Evolutionary conservation across 2,888 invertebrate species (phyloP), one percentile per base, ranked within the genome.

Genomic region (Sturmia bella): DNA sequence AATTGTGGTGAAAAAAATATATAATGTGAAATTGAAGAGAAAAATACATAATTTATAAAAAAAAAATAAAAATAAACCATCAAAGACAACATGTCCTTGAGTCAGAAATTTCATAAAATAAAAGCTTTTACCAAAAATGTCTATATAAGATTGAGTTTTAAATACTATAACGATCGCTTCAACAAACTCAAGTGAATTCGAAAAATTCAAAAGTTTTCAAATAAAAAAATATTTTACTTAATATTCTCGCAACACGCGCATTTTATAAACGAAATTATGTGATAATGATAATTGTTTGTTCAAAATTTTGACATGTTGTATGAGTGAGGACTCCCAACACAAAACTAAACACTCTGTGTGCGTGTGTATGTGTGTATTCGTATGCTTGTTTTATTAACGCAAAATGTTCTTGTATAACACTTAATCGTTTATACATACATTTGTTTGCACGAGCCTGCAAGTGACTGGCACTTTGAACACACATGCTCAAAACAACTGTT

Each of bases 41-140:
- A 41, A 24, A 13, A 15, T 27, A 17, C 5, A 39, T 11, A n/a
- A 45, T 21, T 74, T 24, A 43, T n/a, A 12, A 59, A 15, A 45
- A 48, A n/a, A 52, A 48, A 54, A 21, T 59, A 61, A 61, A n/a
- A 52, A 15, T 19, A 13, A 19, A 45, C n/a, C 7, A 11, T 19
- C 41, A n/a, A 27, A 4, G 5, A 13, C 63, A 84, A 45, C n/a
- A 89, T 89, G 89, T 87, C 89, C 84, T 85, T 89, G 85, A 85
- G 87, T 80, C 87, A 89, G 72, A 89, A 89, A 84, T 87, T 89
- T 68, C 87, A 84, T 75, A 86, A 88, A 87, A 89, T 89, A 72
- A 86, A 85, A 84, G 86, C 82, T 83, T 89, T 86, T 80, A 89
- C 89, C 9, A 86, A 85, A 68, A 86, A 86, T 79, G 84, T 87